Evolutionary conservation across 1,140 invertebrate genomes (phyloP).

Genomic region (Heliconius hewitsoni): DNA sequence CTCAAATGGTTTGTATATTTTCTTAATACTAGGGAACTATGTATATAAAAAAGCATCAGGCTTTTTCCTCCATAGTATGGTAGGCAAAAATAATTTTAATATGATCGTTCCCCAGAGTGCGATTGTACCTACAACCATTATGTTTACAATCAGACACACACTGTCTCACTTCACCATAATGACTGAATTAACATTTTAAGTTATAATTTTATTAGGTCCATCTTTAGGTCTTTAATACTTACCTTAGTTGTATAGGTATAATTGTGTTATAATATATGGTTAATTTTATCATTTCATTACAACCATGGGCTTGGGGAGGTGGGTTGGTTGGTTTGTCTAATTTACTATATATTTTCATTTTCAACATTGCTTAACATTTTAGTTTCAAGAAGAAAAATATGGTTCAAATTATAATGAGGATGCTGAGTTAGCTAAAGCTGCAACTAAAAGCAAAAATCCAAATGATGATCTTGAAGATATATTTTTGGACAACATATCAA

Average conservation of each 20-base stretch:
- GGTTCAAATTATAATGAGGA: conserved; percentile 91
- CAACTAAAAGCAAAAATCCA: conserved; percentile 85
- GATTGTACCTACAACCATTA: no score
- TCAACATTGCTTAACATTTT: conserved; percentile 37
- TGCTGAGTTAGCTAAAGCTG: conserved; percentile 88
- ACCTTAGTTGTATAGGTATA: no score
- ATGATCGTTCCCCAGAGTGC: neutral
- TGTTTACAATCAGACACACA: no score
- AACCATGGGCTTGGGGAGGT: no score
- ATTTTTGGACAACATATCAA: conserved; percentile 88
- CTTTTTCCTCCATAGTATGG: no score
- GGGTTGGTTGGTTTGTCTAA: neutral
- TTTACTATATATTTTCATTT: neutral
- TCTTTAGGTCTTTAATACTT: no score
- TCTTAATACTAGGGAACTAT: neutral
- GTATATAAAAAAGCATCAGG: no score
- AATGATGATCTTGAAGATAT: conserved; percentile 94
- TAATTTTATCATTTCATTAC: no score
- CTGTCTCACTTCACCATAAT: no score
- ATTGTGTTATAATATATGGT: no score
- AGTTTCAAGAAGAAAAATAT: conserved; percentile 95
- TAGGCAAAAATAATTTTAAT: neutral
- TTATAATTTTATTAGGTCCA: no score
- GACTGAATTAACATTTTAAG: no score
- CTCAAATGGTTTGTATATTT: conserved; percentile 87